Conservation (phyloP, 2,888 invertebrate genomes). For the Ischnus inquisitorius region DNA sequence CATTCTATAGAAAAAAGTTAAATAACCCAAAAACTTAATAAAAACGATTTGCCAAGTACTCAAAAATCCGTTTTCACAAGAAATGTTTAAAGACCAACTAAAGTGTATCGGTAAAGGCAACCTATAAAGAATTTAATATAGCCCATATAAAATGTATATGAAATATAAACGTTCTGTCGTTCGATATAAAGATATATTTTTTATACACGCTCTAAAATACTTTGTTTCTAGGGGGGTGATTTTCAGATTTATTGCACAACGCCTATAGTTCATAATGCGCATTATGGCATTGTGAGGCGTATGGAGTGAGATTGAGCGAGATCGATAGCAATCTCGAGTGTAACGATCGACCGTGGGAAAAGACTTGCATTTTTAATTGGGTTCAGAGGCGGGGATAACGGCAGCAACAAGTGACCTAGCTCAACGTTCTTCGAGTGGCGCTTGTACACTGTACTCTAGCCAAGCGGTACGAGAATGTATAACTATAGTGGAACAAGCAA, state of each 20-base stretch:
- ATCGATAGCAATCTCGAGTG: conserved; percentile 72
- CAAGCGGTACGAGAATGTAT: conserved; percentile 39
- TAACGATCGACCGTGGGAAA: conserved; percentile 72
- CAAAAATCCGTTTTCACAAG: too few species aligned
- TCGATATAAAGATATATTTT: too few species aligned
- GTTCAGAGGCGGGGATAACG: conserved; percentile 53
- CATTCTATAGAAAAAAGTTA: too few species aligned
- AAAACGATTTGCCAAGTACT: too few species aligned
- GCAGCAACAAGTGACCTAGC: conserved; percentile 75
- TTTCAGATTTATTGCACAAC: conserved; percentile 9
- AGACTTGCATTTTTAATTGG: conserved; percentile 73
- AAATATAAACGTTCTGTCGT: too few species aligned
- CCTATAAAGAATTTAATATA: too few species aligned
- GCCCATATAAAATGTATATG: too few species aligned
- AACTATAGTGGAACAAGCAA: conserved; percentile 54
- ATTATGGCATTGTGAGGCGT: not conserved
- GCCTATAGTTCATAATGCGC: not conserved
- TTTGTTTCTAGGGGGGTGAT: not conserved
- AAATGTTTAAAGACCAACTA: too few species aligned
- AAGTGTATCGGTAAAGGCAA: too few species aligned
- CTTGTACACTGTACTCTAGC: conserved; percentile 30
- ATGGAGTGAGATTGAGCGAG: conserved; percentile 40
- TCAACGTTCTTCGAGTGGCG: conserved; percentile 69
- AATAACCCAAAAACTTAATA: too few species aligned
- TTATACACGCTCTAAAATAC: too few species aligned